These are phyloP conservation scores for Athripsodes cinereus DNA, from an alignment of 2,888 invertebrate species.

Conservation along the genomic window DNA sequence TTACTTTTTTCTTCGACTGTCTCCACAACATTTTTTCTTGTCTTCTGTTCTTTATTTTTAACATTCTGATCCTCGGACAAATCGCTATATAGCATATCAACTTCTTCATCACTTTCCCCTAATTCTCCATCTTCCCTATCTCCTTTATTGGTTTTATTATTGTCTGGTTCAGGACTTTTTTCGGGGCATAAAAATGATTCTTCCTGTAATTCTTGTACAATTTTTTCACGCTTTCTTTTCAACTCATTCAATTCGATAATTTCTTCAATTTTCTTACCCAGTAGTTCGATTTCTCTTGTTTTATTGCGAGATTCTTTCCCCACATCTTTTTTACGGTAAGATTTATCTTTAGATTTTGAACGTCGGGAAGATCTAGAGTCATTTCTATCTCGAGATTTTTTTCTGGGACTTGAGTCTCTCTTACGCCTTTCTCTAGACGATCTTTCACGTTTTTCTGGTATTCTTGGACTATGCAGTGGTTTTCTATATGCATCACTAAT, in stretches of 20 bases:
- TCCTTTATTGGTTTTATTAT: constrained; percentile 30
- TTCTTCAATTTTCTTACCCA: constrained; percentile 7
- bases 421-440: neutral
- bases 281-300: neutral
- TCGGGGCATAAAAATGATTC: constrained; percentile 18
- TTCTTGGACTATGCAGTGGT: neutral
- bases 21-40: neutral
- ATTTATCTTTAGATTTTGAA: neutral
- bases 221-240: constrained; percentile 14
- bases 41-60: neutral
- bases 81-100: constrained; percentile 26
- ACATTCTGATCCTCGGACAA: neutral
- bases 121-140: constrained; percentile 39
- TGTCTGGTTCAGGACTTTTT: constrained; percentile 18
- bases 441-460: neutral
- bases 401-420: neutral
- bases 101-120: constrained; percentile 45
- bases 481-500: neutral
- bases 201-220: constrained; percentile 16
- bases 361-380: neutral
- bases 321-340: neutral
- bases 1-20: neutral
- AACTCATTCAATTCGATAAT: constrained; percentile 12
- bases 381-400: neutral
- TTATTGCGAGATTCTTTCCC: neutral